A percentile compares a stretch with the other conserved stretches of the same genome.
phyloP scores from a whole-genome alignment of 2,113 vertebrate species.

The Epinephelus moara region DNA sequence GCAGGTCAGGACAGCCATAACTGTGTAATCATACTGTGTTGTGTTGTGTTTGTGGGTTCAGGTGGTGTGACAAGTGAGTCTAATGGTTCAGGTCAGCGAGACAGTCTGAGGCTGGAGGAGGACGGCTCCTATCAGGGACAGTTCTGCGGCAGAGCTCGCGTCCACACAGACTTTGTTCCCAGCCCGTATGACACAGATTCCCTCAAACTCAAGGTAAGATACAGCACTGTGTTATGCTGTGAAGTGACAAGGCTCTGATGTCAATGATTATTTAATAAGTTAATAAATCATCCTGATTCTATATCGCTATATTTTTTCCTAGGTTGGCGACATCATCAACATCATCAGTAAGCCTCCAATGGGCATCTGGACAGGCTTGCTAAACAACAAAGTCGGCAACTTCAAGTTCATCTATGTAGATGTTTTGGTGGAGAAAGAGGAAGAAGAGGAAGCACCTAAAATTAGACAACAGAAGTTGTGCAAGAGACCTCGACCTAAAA shows the following conservation, averaged over 20 bases:
- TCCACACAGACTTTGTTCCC: slow-evolving; percentile 96
- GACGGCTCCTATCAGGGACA: slow-evolving; percentile 89
- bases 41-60: slow-evolving; percentile 70
- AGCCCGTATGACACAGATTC: slow-evolving; percentile 97
- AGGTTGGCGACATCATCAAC: slow-evolving; percentile 96
- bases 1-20: neutral
- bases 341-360: slow-evolving; percentile 97
- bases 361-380: slow-evolving; percentile 98
- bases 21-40: neutral
- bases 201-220: slow-evolving; percentile 94
- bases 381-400: slow-evolving; percentile 95
- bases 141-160: slow-evolving; percentile 93
- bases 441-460: slow-evolving; percentile 88
- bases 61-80: slow-evolving; percentile 93
- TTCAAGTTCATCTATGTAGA: slow-evolving; percentile 99
- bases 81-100: slow-evolving; percentile 89
- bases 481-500: slow-evolving; percentile 87
- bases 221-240: neutral
- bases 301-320: neutral
- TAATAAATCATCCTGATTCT: too few relatives aligned
- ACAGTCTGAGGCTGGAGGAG: slow-evolving; percentile 91
- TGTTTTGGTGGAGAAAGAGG: slow-evolving; percentile 85
- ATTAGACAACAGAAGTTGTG: slow-evolving; percentile 85
- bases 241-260: neutral
- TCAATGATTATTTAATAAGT: neutral